Percentiles rank a stretch among this genome's conserved stretches.
Conservation (phyloP, 1,140 invertebrate genomes). For the Hydropsyche tenuis region DNA sequence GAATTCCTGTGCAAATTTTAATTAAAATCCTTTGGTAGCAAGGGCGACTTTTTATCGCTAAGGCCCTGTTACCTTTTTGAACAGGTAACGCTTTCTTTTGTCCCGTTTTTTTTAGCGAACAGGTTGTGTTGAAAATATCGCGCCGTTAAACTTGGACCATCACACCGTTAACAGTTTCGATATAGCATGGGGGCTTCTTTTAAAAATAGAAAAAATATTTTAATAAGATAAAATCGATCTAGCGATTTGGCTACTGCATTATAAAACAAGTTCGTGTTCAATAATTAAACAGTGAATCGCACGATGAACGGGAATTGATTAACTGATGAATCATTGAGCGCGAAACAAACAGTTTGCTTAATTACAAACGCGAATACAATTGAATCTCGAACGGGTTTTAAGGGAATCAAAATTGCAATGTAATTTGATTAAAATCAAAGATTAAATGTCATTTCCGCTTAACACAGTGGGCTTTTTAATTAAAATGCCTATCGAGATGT, state of each 20-base stretch:
- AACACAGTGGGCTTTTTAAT: not conserved
- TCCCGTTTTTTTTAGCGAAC: not conserved
- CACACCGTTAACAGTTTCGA: no score
- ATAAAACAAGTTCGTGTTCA: no score
- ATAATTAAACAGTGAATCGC: no score
- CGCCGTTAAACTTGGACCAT: no score
- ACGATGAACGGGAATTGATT: not conserved
- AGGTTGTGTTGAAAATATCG: not conserved
- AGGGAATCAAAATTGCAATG: constrained; percentile 6
- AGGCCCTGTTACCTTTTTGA: not conserved
- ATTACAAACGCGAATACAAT: constrained; percentile 9
- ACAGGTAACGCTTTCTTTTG: not conserved
- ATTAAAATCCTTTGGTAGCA: not conserved
- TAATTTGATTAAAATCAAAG: not conserved
- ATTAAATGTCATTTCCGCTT: not conserved
- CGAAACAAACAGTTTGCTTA: constrained; percentile 1
- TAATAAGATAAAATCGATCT: no score
- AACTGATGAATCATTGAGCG: not conserved
- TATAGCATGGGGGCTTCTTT: no score
- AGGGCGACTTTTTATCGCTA: not conserved
- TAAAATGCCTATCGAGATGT: not conserved
- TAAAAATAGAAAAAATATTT: no score
- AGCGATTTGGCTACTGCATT: no score
- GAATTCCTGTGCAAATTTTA: constrained; percentile 17
- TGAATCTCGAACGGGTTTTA: not conserved